These are phyloP conservation scores for Diarsia brunnea DNA, from an alignment of 2,888 invertebrate species.

Conservation along the genomic window DNA sequence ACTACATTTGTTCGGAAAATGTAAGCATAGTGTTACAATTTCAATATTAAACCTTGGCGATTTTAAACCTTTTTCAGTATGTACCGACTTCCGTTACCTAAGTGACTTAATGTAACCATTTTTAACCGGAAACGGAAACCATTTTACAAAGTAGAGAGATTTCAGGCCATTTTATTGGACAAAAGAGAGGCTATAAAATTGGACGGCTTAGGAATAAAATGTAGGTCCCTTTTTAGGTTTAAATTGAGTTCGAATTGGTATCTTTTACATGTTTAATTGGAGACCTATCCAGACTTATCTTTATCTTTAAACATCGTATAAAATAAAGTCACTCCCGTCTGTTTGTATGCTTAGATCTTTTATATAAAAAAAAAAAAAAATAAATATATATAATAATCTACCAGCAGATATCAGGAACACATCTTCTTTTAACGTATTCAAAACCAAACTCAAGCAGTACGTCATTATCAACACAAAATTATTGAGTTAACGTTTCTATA, in stretches of 20 bases:
- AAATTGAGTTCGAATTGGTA: neutral
- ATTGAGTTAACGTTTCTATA: too few relatives aligned
- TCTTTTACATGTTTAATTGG: neutral
- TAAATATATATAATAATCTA: too few relatives aligned
- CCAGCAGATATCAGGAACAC: too few relatives aligned
- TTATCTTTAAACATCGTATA: too few relatives aligned
- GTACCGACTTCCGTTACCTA: constrained; percentile 20
- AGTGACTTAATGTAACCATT: constrained; percentile 41
- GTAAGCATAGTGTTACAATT: neutral
- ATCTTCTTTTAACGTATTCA: too few relatives aligned
- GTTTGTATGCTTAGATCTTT: too few relatives aligned
- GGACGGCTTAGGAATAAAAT: constrained; percentile 11
- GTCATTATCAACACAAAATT: too few relatives aligned
- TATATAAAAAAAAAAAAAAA: too few relatives aligned
- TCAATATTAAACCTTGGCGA: neutral
- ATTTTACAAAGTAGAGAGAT: constrained; percentile 41
- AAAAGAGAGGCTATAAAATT: constrained; percentile 37
- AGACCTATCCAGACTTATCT: neutral
- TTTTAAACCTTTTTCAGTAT: neutral
- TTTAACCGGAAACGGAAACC: constrained; percentile 41
- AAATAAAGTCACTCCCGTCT: too few relatives aligned
- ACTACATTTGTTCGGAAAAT: neutral
- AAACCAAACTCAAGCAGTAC: too few relatives aligned
- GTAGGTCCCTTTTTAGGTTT: constrained; percentile 2
- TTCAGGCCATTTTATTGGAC: constrained; percentile 29